Evolutionary conservation across 2,113 vertebrate genomes (phyloP), one percentile per base, ranked within the genome.

Genomic region (Brevimyrus niger): DNA sequence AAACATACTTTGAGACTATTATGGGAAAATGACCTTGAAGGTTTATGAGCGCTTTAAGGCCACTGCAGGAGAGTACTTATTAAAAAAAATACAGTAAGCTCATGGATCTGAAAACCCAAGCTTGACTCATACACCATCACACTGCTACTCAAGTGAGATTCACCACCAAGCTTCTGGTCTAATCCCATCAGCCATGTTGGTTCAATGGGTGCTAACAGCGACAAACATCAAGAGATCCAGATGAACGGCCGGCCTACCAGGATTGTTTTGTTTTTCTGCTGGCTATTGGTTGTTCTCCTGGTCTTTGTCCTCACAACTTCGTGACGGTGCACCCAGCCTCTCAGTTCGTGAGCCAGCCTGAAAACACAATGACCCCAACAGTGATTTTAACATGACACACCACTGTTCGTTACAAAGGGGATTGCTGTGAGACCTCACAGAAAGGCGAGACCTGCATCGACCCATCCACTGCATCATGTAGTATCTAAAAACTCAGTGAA

Each of bases 321-420:
- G 10, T 96, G 95, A 86, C 95, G 94, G 69, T 96, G 95, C 50
- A 96, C 94, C 95, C 95, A 96, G 1, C 95, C 95, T 89, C 94
- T 93, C 19, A 96, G 94, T 89, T 96, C 95, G 84, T 96, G 94
- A 87, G 94, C 95, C 87, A 96, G 92, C 89, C 95, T 96, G 65
- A 80, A 15, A 91, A 44, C 31, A 44, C 38, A 87, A 15, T 61
- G 47, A 87, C 4, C 48, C 42, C 42, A 2, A 31, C 15, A 51
- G 23, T 15, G 46, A 31, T 35, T 31, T 35, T 17, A 86, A 86
- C n/a, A 15, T 1, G 17, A 23, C 80, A 84, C 38, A 84, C 42
- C 21, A 47, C 19, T 84, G 21, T 21, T 46, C 7, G n/a, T 47
- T 42, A 47, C 8, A 19, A 10, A 23, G 42, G 80, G 42, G 21